These are phyloP conservation scores for Lepilemur ruficaudatus DNA, from an alignment of 2,797 vertebrate genomes.

Conservation along the genomic window DNA sequence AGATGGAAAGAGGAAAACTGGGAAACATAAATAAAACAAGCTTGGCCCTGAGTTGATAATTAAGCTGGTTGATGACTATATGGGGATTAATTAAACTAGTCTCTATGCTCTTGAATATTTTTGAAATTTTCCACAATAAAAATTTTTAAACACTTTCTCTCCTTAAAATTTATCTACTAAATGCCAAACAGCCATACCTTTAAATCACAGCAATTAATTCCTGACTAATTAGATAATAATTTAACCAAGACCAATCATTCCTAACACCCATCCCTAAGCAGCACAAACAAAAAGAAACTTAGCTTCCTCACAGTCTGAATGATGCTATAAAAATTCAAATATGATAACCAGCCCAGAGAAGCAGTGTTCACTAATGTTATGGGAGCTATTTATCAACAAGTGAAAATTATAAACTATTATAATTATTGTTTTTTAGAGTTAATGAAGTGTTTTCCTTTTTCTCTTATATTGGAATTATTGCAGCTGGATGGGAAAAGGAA, in stretches of 20 bases:
- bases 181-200: constrained; percentile 76
- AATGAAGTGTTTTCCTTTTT: constrained; percentile 76
- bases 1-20: neutral
- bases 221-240: constrained; percentile 80
- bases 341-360: constrained; percentile 80
- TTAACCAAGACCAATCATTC: constrained; percentile 81
- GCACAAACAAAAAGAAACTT: constrained; percentile 39
- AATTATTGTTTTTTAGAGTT: constrained; percentile 78
- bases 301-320: constrained; percentile 27
- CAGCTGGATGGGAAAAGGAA: constrained; percentile 64
- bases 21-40: neutral
- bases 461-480: constrained; percentile 74
- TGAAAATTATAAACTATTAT: constrained; percentile 78
- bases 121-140: constrained; percentile 15
- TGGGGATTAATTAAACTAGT: neutral
- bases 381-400: constrained; percentile 76
- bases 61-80: neutral
- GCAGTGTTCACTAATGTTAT: constrained; percentile 80
- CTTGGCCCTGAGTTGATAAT: neutral
- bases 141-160: constrained; percentile 31
- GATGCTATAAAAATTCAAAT: constrained; percentile 82
- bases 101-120: constrained; percentile 12
- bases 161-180: constrained; percentile 78
- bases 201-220: constrained; percentile 83
- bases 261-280: constrained; percentile 74